Conservation (phyloP, 2,888 invertebrate species). For the Yponomeuta cagnagella region DNA sequence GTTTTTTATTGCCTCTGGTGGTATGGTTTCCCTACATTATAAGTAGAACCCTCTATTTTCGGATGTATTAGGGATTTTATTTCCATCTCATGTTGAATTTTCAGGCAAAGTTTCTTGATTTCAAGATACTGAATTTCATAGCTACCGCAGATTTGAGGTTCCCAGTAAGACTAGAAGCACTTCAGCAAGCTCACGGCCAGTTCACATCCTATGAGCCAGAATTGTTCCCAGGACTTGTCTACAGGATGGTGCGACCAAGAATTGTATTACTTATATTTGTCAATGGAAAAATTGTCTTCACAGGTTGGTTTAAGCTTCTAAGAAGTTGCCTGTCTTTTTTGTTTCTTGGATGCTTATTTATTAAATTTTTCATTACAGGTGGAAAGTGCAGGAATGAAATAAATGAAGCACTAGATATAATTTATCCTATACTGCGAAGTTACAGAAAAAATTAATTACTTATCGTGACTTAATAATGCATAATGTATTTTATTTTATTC, state of each 20-base stretch:
- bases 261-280: conserved; percentile 98
- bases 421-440: conserved; percentile 95
- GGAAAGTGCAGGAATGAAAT: conserved; percentile 95
- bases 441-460: conserved; percentile 85
- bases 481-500: not conserved
- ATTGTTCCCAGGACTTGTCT: conserved; percentile 98
- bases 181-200: conserved; percentile 84
- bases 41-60: too few relatives aligned
- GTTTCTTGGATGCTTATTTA: too few relatives aligned
- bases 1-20: too few relatives aligned
- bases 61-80: not conserved
- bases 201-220: conserved; percentile 97
- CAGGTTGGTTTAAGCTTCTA: conserved; percentile 62
- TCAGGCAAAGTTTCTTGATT: conserved; percentile 83
- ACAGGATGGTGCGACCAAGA: conserved; percentile 96
- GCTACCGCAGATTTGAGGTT: conserved; percentile 85
- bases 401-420: conserved; percentile 94
- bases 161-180: conserved; percentile 83
- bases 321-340: not conserved
- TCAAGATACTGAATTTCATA: conserved; percentile 86
- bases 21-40: too few relatives aligned
- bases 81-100: conserved; percentile 25
- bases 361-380: conserved; percentile 62
- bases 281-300: conserved; percentile 98
- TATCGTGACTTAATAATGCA: not conserved